These are phyloP conservation scores for Furcula furcula DNA, from an alignment of 2,888 invertebrate genomes.

Conservation along the genomic window DNA sequence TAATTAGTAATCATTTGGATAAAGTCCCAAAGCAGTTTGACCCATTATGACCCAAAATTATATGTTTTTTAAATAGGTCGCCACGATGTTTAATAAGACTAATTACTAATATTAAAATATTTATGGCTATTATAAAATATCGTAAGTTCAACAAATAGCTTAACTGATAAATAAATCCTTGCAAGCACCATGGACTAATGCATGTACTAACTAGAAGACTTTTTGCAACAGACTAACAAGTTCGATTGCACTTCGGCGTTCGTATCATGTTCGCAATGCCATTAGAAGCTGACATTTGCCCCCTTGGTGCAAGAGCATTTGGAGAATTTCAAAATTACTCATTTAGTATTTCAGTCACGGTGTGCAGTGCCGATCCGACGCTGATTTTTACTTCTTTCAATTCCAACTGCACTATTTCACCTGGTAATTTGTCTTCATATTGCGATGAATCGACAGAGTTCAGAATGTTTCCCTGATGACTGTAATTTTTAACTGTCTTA, in stretches of 20 bases:
- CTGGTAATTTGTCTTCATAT: constrained; percentile 71
- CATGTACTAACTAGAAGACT: too few species aligned
- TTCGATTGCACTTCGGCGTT: constrained; percentile 59
- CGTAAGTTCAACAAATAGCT: constrained; percentile 1
- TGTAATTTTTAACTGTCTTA: constrained; percentile 9
- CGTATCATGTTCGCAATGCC: constrained; percentile 69
- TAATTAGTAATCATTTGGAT: too few species aligned
- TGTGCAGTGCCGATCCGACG: constrained; percentile 57
- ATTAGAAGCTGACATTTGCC: constrained; percentile 76
- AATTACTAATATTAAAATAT: too few species aligned
- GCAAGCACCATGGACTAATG: too few species aligned
- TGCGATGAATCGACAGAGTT: constrained; percentile 33
- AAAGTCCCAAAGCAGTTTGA: too few species aligned
- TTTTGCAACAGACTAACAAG: constrained; percentile 54
- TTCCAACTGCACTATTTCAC: constrained; percentile 75
- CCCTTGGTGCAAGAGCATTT: constrained; percentile 61
- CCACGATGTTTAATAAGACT: too few species aligned
- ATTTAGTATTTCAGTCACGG: constrained; percentile 77
- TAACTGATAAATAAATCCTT: constrained; percentile 28
- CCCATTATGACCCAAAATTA: too few species aligned
- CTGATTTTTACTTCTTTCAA: constrained; percentile 80
- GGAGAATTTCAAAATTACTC: constrained; percentile 78
- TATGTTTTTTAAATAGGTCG: too few species aligned
- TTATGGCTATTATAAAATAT: too few species aligned
- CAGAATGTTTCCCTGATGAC: constrained; percentile 9